These are phyloP conservation scores for Chaetoderma sp. DNA, from an alignment of 2,888 invertebrate species.

Conservation along the genomic window DNA sequence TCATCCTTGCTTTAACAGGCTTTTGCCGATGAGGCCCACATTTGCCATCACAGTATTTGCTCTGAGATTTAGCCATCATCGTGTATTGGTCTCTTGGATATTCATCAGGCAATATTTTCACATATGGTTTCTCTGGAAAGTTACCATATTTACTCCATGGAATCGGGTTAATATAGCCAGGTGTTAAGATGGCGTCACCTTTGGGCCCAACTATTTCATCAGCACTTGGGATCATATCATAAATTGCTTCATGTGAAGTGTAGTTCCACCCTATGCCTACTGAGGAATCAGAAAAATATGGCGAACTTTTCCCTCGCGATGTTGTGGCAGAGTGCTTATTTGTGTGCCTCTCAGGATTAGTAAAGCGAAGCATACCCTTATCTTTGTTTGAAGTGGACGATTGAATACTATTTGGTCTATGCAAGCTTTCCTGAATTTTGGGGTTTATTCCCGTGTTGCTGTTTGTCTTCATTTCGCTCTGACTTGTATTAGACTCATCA, in stretches of 20 bases:
- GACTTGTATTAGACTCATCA: no score
- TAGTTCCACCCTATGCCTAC: no score
- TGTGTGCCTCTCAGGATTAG: no score
- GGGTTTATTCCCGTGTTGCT: conserved; percentile 7
- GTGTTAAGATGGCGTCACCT: no score
- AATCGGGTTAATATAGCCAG: conserved; percentile 42
- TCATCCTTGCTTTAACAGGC: not conserved
- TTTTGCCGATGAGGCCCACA: not conserved
- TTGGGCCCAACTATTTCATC: no score
- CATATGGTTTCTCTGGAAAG: conserved; percentile 47
- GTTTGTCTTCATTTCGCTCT: conserved; percentile 25
- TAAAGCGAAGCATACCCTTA: no score
- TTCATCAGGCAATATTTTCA: conserved; percentile 53
- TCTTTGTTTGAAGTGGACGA: conserved; percentile 11
- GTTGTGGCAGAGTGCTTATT: no score
- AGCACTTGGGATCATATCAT: no score
- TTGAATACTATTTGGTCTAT: conserved; percentile 45
- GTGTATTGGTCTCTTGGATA: conserved; percentile 67
- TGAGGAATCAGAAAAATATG: no score
- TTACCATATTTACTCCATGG: conserved; percentile 59
- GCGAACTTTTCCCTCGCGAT: no score
- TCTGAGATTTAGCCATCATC: conserved; percentile 55
- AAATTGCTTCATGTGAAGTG: no score
- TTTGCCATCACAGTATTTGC: conserved; percentile 54
- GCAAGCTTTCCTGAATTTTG: conserved; percentile 28